Evolutionary conservation across 2,888 invertebrate genomes (phyloP).

Genomic region (Megamerina dolium): DNA sequence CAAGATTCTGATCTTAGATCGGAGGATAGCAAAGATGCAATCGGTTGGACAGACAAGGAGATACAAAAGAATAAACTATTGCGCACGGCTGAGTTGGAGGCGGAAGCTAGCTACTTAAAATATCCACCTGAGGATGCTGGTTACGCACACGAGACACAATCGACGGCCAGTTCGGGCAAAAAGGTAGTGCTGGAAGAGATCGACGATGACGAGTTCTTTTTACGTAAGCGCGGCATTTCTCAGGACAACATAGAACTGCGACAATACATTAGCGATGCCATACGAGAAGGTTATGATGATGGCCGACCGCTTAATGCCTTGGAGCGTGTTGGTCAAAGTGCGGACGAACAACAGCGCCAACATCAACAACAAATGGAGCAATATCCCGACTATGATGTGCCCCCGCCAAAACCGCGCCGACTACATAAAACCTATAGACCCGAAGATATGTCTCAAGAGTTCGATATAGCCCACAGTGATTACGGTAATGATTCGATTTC

Average conservation of each 20-base stretch:
- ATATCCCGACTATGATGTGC: conserved; percentile 45
- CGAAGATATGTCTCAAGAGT: conserved; percentile 39
- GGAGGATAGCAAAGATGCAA: conserved; percentile 45
- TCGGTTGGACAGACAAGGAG: conserved; percentile 49
- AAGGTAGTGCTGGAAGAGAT: conserved; percentile 76
- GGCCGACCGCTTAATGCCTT: conserved; percentile 57
- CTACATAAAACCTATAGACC: conserved; percentile 37
- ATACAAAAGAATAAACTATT: conserved; percentile 44
- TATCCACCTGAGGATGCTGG: conserved; percentile 30
- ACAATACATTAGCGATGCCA: conserved; percentile 70
- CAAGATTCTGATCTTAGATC: conserved; percentile 49
- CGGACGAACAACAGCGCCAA: no score
- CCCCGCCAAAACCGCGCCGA: conserved; percentile 46
- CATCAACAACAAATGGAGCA: no score
- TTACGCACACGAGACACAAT: conserved; percentile 52
- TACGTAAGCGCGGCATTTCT: conserved; percentile 75
- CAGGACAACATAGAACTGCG: conserved; percentile 72
- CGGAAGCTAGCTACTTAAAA: conserved; percentile 42
- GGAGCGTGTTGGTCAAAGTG: conserved; percentile 54
- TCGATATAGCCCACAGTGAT: conserved; percentile 35
- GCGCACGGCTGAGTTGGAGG: conserved; percentile 40
- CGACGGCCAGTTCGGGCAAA: conserved; percentile 58
- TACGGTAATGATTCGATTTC: conserved; percentile 45
- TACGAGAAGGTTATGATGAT: conserved; percentile 70
- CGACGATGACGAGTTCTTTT: conserved; percentile 80